Percentiles rank a stretch among this genome's conserved stretches.
Conservation (phyloP, 2,113 vertebrate genomes). For the Tonatia bakeri region DNA sequence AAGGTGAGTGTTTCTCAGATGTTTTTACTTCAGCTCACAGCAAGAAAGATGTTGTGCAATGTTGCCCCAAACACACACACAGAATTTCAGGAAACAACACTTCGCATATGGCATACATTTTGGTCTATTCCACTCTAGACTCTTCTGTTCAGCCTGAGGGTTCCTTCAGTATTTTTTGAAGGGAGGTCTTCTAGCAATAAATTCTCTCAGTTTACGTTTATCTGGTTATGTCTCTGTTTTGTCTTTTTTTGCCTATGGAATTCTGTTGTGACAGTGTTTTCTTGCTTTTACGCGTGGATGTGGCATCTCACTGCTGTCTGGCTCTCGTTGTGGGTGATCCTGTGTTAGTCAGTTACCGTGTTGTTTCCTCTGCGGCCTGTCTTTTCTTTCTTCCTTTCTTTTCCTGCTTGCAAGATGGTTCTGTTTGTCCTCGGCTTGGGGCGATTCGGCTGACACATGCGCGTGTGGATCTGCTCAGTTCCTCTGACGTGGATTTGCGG, state of each 20-base stretch:
- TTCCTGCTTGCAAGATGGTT: neutral
- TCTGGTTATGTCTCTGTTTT: neutral
- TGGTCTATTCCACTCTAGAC: too few relatives aligned
- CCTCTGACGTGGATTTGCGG: neutral
- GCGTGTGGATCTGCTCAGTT: neutral
- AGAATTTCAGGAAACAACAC: neutral
- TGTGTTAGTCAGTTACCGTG: neutral
- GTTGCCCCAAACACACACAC: neutral
- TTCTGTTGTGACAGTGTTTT: neutral
- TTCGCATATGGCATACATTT: neutral
- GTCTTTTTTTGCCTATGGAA: neutral
- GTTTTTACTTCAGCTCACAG: neutral
- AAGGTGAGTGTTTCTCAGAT: neutral
- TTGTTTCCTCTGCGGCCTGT: neutral
- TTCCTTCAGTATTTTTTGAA: neutral
- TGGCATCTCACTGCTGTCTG: neutral
- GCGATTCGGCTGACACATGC: too few relatives aligned
- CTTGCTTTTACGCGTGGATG: neutral
- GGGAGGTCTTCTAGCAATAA: neutral
- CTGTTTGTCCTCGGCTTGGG: neutral
- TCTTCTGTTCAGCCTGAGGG: neutral
- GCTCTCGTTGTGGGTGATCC: neutral
- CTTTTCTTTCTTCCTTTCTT: neutral
- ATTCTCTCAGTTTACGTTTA: neutral
- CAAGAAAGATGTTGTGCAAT: neutral